phyloP scores from a whole-genome alignment of 1,140 invertebrate genomes.

The Ooceraea biroi region DNA sequence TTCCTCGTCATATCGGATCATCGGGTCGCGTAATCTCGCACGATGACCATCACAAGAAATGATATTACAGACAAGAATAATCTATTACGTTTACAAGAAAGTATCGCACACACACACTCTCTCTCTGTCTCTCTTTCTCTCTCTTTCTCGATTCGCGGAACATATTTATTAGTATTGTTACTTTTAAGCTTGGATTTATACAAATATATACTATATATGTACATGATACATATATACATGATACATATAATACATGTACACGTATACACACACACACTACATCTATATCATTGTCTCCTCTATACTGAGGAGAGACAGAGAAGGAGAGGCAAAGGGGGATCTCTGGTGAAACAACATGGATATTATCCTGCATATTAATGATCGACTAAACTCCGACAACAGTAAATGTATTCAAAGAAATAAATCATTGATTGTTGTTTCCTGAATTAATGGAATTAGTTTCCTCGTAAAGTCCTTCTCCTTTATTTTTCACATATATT shows the following conservation, averaged over 20 bases:
- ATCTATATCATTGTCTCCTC: slow-evolving; percentile 58
- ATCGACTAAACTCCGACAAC: slow-evolving; percentile 31
- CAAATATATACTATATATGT: slow-evolving; percentile 69
- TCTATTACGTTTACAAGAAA: slow-evolving; percentile 54
- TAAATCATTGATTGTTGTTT: slow-evolving; percentile 51
- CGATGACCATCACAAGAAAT: slow-evolving; percentile 6
- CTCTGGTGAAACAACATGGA: slow-evolving; percentile 17
- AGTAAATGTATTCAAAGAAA: slow-evolving; percentile 61
- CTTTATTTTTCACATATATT: too few relatives aligned
- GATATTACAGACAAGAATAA: slow-evolving; percentile 6
- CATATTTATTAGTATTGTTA: slow-evolving; percentile 63
- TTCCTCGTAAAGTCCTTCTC: background rate
- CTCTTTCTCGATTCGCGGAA: slow-evolving; percentile 26
- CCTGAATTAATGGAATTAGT: background rate
- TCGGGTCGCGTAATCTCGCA: slow-evolving; percentile 32
- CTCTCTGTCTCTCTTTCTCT: background rate
- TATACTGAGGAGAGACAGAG: slow-evolving; percentile 6
- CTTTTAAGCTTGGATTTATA: slow-evolving; percentile 56
- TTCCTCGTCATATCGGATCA: slow-evolving; percentile 40
- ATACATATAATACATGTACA: too few relatives aligned
- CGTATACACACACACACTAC: background rate
- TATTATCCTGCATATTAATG: slow-evolving; percentile 21
- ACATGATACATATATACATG: too few relatives aligned
- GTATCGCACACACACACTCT: background rate
- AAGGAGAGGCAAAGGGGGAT: too few relatives aligned